Percentiles rank a stretch among this genome's conserved stretches.
These are phyloP conservation scores for Excalfactoria chinensis DNA, from an alignment of 2,113 vertebrate species.

Conservation along the genomic window DNA sequence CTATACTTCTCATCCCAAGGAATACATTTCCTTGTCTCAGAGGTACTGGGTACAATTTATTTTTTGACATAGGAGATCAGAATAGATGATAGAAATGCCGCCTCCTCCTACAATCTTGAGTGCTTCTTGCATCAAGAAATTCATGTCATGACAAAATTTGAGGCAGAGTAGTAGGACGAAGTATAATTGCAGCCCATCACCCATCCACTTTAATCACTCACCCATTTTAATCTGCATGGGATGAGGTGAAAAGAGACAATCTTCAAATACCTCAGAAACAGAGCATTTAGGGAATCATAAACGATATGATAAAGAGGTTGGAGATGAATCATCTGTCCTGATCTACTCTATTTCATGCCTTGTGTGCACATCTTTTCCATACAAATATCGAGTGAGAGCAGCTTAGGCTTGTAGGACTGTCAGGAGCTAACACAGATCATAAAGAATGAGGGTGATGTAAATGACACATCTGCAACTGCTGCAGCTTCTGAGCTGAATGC, in stretches of 20 bases:
- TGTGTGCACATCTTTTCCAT: neutral
- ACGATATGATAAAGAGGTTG: neutral
- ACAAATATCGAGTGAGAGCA: neutral
- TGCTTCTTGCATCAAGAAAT: neutral
- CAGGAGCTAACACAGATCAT: neutral
- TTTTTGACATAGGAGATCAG: neutral
- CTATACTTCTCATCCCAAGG: neutral
- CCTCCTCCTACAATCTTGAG: neutral
- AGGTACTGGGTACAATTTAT: neutral
- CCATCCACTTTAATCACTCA: neutral
- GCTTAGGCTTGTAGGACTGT: neutral
- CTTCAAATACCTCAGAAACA: conserved; percentile 35
- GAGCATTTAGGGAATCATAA: neutral
- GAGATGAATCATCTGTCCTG: neutral
- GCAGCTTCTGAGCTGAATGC: neutral
- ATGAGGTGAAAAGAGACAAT: conserved; percentile 7
- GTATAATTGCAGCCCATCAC: neutral
- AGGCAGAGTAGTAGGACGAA: neutral
- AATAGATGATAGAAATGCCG: neutral
- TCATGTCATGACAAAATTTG: neutral
- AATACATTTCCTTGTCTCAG: neutral
- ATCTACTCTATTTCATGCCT: neutral
- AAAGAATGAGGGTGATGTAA: neutral
- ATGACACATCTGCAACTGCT: neutral
- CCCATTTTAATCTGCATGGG: neutral